These are phyloP conservation scores for Corvus cornix DNA, from an alignment of 2,113 vertebrate genomes.

Conservation along the genomic window DNA sequence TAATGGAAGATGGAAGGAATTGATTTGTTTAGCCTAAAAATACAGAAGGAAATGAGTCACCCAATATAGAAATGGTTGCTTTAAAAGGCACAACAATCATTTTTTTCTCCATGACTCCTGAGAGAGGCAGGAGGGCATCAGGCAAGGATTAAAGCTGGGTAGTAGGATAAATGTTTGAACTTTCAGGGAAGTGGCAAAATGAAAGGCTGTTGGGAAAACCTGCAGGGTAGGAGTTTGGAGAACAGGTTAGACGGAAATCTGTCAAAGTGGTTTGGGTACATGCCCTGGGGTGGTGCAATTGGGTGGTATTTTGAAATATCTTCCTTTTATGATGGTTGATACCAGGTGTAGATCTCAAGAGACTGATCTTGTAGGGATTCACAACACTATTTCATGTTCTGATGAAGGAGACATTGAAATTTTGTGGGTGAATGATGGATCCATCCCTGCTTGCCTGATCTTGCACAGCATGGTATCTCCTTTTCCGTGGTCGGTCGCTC, in stretches of 20 bases:
- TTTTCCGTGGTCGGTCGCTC: accelerated
- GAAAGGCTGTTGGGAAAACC: not conserved
- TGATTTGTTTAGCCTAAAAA: constrained; percentile 42
- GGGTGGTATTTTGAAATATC: not conserved
- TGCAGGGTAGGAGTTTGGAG: not conserved
- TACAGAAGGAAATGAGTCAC: not conserved
- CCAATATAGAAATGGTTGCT: not conserved
- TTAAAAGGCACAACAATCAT: not conserved
- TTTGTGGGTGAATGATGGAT: not conserved
- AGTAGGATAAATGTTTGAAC: not conserved
- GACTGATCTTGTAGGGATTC: not conserved
- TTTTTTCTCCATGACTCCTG: not conserved
- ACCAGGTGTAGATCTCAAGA: not conserved
- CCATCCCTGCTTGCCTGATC: not conserved
- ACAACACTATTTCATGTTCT: not conserved
- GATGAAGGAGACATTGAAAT: not conserved
- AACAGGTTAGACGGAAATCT: not conserved
- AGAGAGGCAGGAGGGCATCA: not conserved
- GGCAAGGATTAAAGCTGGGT: not conserved
- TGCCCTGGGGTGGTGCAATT: not conserved
- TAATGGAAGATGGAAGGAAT: constrained; percentile 11
- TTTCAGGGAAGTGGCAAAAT: not conserved
- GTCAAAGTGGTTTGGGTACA: not conserved
- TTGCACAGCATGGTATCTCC: accelerated
- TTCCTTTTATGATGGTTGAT: not conserved